Base-by-base conservation (phyloP, 53 echinoderm and acorn worm species). In the Echinometra lucunter region DNA sequence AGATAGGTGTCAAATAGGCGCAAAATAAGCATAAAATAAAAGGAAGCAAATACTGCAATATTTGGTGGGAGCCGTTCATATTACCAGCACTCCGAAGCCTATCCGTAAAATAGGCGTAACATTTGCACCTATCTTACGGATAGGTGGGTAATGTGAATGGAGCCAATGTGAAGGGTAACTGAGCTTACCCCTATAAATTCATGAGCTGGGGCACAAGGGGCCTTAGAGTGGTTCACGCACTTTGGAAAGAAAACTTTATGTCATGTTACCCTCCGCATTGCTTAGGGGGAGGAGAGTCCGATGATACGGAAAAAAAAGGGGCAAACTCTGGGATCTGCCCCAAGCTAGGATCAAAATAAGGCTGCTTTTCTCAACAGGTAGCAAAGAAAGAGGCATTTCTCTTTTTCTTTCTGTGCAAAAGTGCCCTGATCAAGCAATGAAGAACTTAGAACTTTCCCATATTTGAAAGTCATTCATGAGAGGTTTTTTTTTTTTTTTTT, bases 261-360 rank as follows among this genome's bases (percentile, higher is more conserved):
- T 88, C 88, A 88, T 53, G 88, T 49, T 47, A 47, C 49, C 88
- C 56, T 3, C 53, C 15, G 55, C 28, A 56, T 88, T 40, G 88
- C 88, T 88, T 56, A 30, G 56, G 88, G 88, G 88, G 15, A 88
- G 17, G 56, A 25, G 47, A 17, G 47, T 47, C 88, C 49, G 32
- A 18, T 88, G 53, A 49, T 88, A 49, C 16, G 88, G 49, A n/a
- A 88, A 88, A 88, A 53, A 88, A 88, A 88, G 30, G 56, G 53
- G 49, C 49, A 47, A 47, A 47, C 47, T 88, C 53, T 27, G 88
- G 28, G 47, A 49, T 55, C 30, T 88, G 88, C 88, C 88, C 88
- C 88, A 42, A 56, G 88, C 49, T 53, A 88, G 53, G 56, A 88
- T 88, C 47, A 88, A 88, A 88, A 88, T 56, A 88, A 47, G 56